Conservation (phyloP, 2,797 vertebrate genomes). For the Pseudomugil gertrudae region DNA sequence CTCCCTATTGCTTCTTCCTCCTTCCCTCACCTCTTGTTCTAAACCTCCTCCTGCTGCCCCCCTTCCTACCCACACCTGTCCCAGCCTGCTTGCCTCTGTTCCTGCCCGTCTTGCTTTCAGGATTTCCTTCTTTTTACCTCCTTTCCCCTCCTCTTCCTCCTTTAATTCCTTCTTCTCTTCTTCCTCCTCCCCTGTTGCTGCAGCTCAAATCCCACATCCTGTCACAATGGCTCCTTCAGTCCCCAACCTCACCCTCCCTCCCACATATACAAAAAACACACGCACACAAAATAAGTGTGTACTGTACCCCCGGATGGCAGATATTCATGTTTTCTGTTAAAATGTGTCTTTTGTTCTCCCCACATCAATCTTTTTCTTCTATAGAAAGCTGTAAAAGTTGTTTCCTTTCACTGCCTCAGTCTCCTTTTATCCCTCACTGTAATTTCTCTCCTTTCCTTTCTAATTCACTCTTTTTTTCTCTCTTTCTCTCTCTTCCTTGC, state of each 20-base stretch:
- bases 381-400: conserved; percentile 56
- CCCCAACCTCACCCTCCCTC: conserved; percentile 52
- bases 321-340: conserved; percentile 68
- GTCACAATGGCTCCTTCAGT: conserved; percentile 80
- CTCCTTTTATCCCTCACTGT: conserved; percentile 27
- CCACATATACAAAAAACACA: conserved; percentile 37
- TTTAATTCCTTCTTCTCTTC: conserved; percentile 49
- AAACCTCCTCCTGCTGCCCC: conserved; percentile 80
- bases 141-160: conserved; percentile 57
- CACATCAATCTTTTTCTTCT: conserved; percentile 53
- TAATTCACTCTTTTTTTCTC: conserved; percentile 33
- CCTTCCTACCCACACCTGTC: conserved; percentile 70
- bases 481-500: conserved; percentile 51
- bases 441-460: conserved; percentile 25
- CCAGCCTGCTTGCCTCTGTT: conserved; percentile 83
- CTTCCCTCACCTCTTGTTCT: conserved; percentile 70
- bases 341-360: conserved; percentile 59
- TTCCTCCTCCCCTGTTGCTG: conserved; percentile 78
- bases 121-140: conserved; percentile 40
- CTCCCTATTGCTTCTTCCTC: conserved; percentile 74
- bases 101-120: conserved; percentile 78
- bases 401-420: conserved; percentile 44
- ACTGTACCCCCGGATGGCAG: conserved; percentile 51
- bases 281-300: conserved; percentile 9
- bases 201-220: conserved; percentile 85